phyloP scores from a whole-genome alignment of 2,113 vertebrate species.

The Geothlypis trichas region DNA sequence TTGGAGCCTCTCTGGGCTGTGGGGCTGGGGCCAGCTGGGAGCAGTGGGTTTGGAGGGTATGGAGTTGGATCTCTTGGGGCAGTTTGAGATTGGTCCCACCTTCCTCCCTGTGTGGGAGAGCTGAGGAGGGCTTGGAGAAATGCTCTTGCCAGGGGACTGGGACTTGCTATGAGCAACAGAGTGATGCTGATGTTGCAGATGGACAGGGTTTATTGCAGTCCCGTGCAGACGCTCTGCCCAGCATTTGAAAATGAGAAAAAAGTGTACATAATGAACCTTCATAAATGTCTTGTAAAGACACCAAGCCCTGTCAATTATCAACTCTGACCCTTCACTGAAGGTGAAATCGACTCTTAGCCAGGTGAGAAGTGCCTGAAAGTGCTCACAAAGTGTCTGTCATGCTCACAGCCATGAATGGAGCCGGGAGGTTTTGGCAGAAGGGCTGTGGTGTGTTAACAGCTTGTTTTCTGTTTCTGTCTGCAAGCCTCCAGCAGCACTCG shows the following conservation, averaged over 20 bases:
- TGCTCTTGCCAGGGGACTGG: neutral
- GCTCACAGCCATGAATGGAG: neutral
- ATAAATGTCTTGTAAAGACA: neutral
- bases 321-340: neutral
- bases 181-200: fast-evolving
- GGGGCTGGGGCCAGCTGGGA: neutral
- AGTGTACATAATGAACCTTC: neutral
- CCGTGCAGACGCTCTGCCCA: neutral
- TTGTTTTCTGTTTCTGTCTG: neutral
- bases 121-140: neutral
- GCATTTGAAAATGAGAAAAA: neutral
- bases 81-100: neutral
- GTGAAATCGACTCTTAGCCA: neutral
- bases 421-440: neutral
- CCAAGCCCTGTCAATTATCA: neutral
- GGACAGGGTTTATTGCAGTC: fast-evolving
- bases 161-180: neutral
- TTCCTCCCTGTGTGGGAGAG: neutral
- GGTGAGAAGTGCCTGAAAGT: neutral
- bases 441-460: neutral
- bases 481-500: fast-evolving
- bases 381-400: neutral
- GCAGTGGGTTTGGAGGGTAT: neutral
- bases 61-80: neutral
- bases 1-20: neutral